Base-by-base conservation (phyloP, 1,140 invertebrate genomes). In the Chymomyza costata region DNA sequence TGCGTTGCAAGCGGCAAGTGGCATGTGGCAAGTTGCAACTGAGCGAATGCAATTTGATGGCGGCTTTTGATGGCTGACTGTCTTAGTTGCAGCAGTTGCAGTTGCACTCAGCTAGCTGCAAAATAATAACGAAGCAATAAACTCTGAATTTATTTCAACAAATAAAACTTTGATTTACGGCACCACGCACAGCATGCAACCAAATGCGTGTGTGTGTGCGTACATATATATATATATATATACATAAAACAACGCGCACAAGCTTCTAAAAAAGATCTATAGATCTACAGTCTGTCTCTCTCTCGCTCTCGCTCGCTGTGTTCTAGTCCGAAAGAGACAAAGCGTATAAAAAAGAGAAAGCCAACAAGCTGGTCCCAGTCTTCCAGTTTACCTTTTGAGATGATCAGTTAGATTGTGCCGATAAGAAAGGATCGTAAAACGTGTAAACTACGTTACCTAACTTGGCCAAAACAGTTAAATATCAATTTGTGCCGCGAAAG, bases 111-210 rank as follows among this genome's bases (percentile, higher is more conserved):
- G n/a, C n/a, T n/a, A n/a, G n/a, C n/a, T 40, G 41, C 60, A 55
- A 78, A 65, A 78, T 78, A 78, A 78, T 78, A 78, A 78, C 67
- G 68, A 78, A 73, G 73, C 73, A 78, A 78, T 78, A 78, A 78
- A 78, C 73, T 78, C 47, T 80, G 73, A 78, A 78, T 78, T 78
- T 78, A 78, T 78, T 78, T 78, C 73, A 80, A 78, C 73, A 78
- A 78, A 78, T 78, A 78, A 78, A 78, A 78, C 73, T 78, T 78
- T 80, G 73, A 78, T 78, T 78, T 78, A 78, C 80, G 73, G 64
- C 59, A 49, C 52, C 73, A 78, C 73, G 73, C 73, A 65, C 73
- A 78, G 73, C 73, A 80, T 78, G 73, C 67, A 65, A 67, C 62
- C 52, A 46, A 44, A 49, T 37, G 13, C 15, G 14, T 48, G 34